Evolutionary conservation across 2,888 invertebrate species (phyloP), one percentile per base, ranked within the genome.

Genomic region (Pyrocoelia pectoralis): DNA sequence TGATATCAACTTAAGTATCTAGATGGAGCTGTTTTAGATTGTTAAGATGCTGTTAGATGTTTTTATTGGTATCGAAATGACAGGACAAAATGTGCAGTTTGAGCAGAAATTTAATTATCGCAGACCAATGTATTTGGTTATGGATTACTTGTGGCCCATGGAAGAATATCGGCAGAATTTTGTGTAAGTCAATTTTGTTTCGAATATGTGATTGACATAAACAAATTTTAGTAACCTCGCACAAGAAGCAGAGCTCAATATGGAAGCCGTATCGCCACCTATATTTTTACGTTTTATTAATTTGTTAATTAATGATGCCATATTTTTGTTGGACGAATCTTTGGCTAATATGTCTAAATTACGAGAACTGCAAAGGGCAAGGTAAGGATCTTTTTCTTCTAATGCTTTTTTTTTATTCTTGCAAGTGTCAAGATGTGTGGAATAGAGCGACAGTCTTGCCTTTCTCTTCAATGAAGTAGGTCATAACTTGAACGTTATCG

Each of bases 1-100:
- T 2, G n/a, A 8, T 33, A 91, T 89, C 78, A 61, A 49, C 43
- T 19, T 13, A 9, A 8, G 9, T 50, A n/a, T 33, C 24, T 50
- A 5, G 12, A 5, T 29, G 13, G 0, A 14, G 4, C 5, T 12
- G 15, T 65, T 24, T 24, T 80, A 96, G 87, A 86, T 97, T 61
- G 90, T 94, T 9, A 85, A 88, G 46, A 92, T 90, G 76, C 83
- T 98, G 19, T 82, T 97, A 58, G 89, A 94, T 76, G 96, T 98
- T 6, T 98, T 97, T 80, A 97, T 98, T n/a, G 93, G 94, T 68
- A 98, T 98, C 65, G 97, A 98, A 83, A 94, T 97, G 94, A 97
- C 97, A 0, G 97, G 97, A 0, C 94, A 97, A 79, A 94, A 92
- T 76, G 97, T 97, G 14, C 92, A 94, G 74, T 97, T 97, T 78